Evolutionary conservation across 2,888 invertebrate species (phyloP).

Genomic region (Kryphioiulus occultus): DNA sequence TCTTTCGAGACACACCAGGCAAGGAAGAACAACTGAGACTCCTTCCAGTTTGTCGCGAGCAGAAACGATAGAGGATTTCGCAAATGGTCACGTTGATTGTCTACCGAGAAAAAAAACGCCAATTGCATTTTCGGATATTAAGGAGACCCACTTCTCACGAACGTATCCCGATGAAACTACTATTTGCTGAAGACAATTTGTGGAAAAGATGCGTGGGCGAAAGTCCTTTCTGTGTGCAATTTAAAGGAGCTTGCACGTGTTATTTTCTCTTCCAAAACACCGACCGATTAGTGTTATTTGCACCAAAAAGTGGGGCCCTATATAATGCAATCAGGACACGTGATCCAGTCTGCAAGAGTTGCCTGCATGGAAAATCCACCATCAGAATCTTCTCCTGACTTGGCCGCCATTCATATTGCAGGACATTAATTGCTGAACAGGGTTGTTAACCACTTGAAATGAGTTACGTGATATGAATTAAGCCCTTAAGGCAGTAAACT

Average conservation of each 20-base stretch:
- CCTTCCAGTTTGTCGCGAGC: too few relatives aligned
- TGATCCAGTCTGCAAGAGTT: background rate
- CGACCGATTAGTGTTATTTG: background rate
- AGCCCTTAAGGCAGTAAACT: too few relatives aligned
- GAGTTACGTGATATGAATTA: background rate
- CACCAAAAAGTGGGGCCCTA: background rate
- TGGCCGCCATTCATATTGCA: too few relatives aligned
- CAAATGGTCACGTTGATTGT: background rate
- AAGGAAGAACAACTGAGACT: background rate
- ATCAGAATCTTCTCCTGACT: background rate
- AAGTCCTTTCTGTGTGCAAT: background rate
- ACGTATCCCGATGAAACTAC: background rate
- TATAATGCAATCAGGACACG: background rate
- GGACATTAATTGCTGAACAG: background rate
- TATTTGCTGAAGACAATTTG: background rate
- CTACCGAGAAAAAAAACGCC: background rate
- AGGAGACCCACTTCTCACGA: background rate
- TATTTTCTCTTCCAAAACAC: background rate
- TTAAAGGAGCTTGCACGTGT: background rate
- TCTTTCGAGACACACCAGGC: background rate
- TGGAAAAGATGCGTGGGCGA: background rate
- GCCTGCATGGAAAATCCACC: background rate
- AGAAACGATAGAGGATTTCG: background rate
- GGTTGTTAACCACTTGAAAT: background rate
- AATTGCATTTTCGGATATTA: background rate